phyloP scores from a whole-genome alignment of 2,113 vertebrate genomes.

The Oxyruncus cristatus region DNA sequence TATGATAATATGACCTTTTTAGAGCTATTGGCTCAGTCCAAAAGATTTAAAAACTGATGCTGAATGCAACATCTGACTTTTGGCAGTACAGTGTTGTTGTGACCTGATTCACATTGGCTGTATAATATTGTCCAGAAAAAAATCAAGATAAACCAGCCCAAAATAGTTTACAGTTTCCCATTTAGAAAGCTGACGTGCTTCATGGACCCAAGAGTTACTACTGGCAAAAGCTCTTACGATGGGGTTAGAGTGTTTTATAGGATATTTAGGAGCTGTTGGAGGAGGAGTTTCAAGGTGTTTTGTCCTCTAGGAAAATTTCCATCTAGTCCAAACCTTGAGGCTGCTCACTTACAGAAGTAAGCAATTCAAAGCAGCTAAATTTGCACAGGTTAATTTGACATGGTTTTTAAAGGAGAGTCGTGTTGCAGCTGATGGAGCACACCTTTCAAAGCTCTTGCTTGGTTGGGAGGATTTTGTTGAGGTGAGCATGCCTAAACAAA shows the following conservation, averaged over 20 bases:
- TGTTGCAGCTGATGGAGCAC: neutral
- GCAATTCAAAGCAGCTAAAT: neutral
- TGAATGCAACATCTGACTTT: neutral
- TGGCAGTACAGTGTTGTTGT: neutral
- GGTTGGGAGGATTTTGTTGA: neutral
- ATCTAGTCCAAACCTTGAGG: neutral
- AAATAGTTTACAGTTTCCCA: neutral
- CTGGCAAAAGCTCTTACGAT: neutral
- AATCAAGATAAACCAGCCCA: neutral
- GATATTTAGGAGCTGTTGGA: neutral
- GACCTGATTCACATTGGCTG: neutral
- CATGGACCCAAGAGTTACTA: neutral
- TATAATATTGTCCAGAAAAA: neutral
- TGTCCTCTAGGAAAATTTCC: neutral
- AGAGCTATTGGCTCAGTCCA: neutral
- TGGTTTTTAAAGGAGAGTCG: neutral
- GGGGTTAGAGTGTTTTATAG: neutral
- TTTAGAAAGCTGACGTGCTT: neutral
- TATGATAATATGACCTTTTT: neutral
- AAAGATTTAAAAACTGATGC: neutral
- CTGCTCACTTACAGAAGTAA: neutral
- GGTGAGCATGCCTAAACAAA: accelerated
- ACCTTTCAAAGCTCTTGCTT: neutral
- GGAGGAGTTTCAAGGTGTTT: neutral
- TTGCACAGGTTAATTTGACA: neutral